Evolutionary conservation across 2,113 vertebrate species (phyloP), one percentile per base, ranked within the genome.

Genomic region (Dicaeum eximium): DNA sequence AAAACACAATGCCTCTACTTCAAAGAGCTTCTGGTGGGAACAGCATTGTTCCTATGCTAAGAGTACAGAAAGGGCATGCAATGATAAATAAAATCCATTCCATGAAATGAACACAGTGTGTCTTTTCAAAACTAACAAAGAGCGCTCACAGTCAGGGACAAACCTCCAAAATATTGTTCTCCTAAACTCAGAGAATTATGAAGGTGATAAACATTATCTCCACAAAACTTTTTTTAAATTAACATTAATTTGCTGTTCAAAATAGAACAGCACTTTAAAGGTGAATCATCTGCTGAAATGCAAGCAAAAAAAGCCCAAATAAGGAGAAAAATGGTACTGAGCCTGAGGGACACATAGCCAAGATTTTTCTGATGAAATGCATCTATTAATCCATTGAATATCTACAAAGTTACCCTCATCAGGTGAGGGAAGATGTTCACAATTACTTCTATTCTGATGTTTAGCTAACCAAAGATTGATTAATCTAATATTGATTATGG

Each of bases 331-430:
- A 47, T 4, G 5, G 8, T 47, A 71, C 9, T 2, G 12, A 69
- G 25, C 51, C 6, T 23, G 11, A 75, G 50, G 15, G 40, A 54
- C 0, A 1, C 5, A 37, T 0, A 48, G 15, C 15, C 21, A 71
- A 31, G 37, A 75, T 28, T 79, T 56, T 71, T 67, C 37, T 61
- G 22, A 57, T 31, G 3, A 33, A 48, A 86, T 80, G 40, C 35
- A 21, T 25, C 24, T 18, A 6, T 73, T 83, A 4, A 45, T 38
- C 10, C n/a, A 51, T 2, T 56, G 17, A 79, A 28, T 40, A 66
- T 38, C 21, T 66, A 50, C 24, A 33, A 75, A 80, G 38, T 10
- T 56, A 42, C 10, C 8, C 12, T 78, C 21, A 44, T 15, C 35
- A 53, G 2, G 11, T 10, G 4, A 74, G 1, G 22, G 5, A 73